Base-by-base conservation (phyloP, 1,140 invertebrate genomes). In the Musca domestica region DNA sequence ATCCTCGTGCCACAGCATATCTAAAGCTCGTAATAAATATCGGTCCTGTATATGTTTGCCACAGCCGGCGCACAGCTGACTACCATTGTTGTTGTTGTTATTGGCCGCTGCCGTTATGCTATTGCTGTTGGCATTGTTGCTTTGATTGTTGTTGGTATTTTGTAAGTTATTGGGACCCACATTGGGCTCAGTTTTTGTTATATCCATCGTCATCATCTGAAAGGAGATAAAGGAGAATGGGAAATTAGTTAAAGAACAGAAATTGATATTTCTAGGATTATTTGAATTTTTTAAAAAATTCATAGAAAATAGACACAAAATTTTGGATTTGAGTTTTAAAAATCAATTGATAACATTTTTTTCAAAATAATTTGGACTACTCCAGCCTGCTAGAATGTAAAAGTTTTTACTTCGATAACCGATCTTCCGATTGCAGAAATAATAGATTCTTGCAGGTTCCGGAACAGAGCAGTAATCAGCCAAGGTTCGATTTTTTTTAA, bases 1-100 rank as follows among this genome's bases (percentile, higher is more conserved):
- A 83, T 98, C 96, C 83, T 98, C 96, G 83, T 98, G 96, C 96
- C 96, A 99, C 75, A 92, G 91, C 83, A 96, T 88, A 81, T 98
- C 95, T 74, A 98, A 81, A 5, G 95, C 94, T 81, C 92, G 92
- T 70, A 94, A 86, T 49, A 93, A 85, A 80, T 88, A 93, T 77
- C 92, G 88, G 80, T 95, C 92, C 51, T 91, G 93, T 74, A 95
- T 95, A 75, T 89, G 89, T 84, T 95, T 95, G 72, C 90, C 91
- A 79, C 92, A 95, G 64, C 92, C 92, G 46, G 92, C 92, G 83
- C 92, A 94, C 71, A 93, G 90, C 82, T 94, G 88, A 67, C 85
- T 86, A 68, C 82, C 83, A 66, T 85, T 84, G 72, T 84, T 84
- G 83, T 86, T 79, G 65, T 80, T 80, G 64, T 79, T 79, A 30